Percentiles rank a stretch among this genome's conserved stretches.
phyloP scores from a whole-genome alignment of 2,888 invertebrate species.

The Cheilosia variabilis region DNA sequence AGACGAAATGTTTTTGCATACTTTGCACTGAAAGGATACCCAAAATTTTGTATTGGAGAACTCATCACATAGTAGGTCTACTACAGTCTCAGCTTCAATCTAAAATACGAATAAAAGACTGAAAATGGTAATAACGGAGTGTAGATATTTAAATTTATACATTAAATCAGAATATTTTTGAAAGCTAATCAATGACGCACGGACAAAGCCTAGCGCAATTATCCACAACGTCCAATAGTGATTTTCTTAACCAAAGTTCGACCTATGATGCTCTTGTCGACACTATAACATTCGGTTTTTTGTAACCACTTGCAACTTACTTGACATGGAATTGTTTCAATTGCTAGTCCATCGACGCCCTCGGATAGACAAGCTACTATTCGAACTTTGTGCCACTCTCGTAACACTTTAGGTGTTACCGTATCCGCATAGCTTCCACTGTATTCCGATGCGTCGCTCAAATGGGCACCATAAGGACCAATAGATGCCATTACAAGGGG shows the following conservation, averaged over 20 bases:
- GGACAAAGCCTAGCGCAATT: too few relatives aligned
- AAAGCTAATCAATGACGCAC: too few relatives aligned
- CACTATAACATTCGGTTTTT: not conserved
- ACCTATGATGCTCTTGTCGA: not conserved
- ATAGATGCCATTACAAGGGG: slow-evolving; percentile 91
- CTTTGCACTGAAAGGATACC: slow-evolving; percentile 91
- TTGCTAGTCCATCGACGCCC: slow-evolving; percentile 92
- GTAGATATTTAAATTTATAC: not conserved
- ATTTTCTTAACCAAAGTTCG: too few relatives aligned
- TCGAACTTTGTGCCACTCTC: slow-evolving; percentile 92
- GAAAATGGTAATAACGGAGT: not conserved
- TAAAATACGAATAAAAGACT: slow-evolving; percentile 29
- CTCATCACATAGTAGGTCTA: slow-evolving; percentile 88
- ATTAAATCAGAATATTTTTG: not conserved
- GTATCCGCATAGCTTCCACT: slow-evolving; percentile 89
- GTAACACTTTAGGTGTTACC: slow-evolving; percentile 87
- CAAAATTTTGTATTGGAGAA: slow-evolving; percentile 91
- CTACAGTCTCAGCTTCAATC: slow-evolving; percentile 91
- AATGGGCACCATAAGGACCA: slow-evolving; percentile 95
- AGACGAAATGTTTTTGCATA: slow-evolving; percentile 79
- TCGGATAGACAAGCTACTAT: slow-evolving; percentile 90
- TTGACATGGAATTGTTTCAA: slow-evolving; percentile 95
- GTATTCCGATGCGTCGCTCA: slow-evolving; percentile 96
- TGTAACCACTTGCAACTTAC: slow-evolving; percentile 78
- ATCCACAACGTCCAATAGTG: too few relatives aligned